Conservation (phyloP, 2,888 invertebrate genomes). For the Calliopum simillimum region DNA sequence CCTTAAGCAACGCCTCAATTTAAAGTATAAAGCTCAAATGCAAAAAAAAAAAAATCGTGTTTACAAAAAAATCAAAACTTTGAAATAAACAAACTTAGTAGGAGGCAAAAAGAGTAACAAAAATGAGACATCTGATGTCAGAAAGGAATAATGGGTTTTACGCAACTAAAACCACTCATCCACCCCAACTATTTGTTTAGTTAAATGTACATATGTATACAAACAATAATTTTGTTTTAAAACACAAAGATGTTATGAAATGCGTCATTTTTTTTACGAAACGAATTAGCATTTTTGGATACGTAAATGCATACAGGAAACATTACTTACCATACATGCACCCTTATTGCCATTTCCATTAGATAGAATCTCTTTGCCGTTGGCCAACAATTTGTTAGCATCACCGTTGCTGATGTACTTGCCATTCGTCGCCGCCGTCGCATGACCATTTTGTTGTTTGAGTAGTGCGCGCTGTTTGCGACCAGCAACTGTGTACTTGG, state of each 20-base stretch:
- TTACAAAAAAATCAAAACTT: too few species aligned
- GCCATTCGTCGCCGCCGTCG: conserved; percentile 44
- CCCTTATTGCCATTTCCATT: conserved; percentile 65
- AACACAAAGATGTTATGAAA: neutral
- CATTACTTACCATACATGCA: conserved; percentile 78
- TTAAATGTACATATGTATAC: too few species aligned
- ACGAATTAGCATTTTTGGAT: too few species aligned
- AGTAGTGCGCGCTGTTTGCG: conserved; percentile 50
- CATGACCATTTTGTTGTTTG: conserved; percentile 34
- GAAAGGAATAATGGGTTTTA: too few species aligned
- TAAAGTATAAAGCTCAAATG: neutral
- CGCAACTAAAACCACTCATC: too few species aligned
- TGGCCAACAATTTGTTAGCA: conserved; percentile 43
- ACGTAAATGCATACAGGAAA: too few species aligned
- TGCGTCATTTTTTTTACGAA: neutral
- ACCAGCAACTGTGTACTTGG: conserved; percentile 74
- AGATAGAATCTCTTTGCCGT: conserved; percentile 46
- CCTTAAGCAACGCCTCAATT: neutral
- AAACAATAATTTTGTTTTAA: neutral
- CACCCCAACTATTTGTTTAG: neutral
- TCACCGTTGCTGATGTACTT: conserved; percentile 48
- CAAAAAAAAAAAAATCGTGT: too few species aligned
- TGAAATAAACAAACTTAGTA: too few species aligned
- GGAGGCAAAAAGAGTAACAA: too few species aligned
- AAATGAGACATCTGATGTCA: too few species aligned